A percentile compares a stretch with the other conserved stretches of the same genome.
phyloP scores from a whole-genome alignment of 2,113 vertebrate genomes.

The Ia io region DNA sequence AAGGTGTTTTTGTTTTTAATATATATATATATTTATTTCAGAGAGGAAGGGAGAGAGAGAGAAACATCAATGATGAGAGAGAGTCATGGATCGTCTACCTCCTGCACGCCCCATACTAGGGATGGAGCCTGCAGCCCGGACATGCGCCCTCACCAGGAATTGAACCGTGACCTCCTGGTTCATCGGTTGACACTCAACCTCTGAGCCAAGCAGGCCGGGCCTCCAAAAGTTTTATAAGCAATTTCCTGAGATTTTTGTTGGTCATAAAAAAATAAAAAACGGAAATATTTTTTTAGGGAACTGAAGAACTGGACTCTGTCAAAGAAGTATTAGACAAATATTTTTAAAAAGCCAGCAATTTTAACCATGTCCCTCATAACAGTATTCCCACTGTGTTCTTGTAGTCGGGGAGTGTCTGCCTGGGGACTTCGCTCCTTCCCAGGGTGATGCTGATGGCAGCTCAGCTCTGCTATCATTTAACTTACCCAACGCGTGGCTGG shows the following conservation, averaged over 20 bases:
- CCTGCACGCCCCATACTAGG: no score
- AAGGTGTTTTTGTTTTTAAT: neutral
- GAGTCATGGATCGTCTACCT: no score
- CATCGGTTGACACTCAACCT: no score
- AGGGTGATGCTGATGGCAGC: neutral
- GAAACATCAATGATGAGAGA: no score
- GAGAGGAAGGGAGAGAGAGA: no score
- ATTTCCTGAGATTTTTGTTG: neutral
- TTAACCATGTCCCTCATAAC: neutral
- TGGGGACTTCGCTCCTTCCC: neutral
- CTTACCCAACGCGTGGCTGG: neutral
- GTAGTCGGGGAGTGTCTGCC: neutral
- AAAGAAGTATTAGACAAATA: neutral
- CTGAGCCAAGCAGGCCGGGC: no score
- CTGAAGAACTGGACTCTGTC: neutral
- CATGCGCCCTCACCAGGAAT: no score
- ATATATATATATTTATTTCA: no score
- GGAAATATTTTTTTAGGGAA: neutral
- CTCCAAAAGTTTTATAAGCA: neutral
- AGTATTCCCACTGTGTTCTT: neutral
- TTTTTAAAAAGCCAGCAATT: neutral
- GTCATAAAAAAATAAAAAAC: neutral
- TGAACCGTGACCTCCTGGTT: no score
- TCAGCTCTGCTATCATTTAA: neutral
- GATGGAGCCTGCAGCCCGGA: no score